A percentile compares a stretch with the other conserved stretches of the same genome.
Evolutionary conservation across 2,797 vertebrate genomes (phyloP).

Genomic region (Furcifer pardalis): DNA sequence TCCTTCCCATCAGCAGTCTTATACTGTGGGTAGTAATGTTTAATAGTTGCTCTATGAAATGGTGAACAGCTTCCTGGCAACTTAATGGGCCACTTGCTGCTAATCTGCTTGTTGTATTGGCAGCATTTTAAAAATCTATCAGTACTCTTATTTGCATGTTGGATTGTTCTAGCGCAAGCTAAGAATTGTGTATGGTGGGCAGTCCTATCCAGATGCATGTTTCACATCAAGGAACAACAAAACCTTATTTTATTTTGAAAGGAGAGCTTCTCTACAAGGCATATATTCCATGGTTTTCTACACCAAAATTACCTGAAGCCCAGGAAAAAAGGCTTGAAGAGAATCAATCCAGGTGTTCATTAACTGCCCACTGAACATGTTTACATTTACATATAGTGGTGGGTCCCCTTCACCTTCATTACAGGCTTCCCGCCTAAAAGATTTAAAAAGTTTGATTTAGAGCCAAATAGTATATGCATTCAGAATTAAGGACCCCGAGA

Average conservation of each 20-base stretch:
- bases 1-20: too few species aligned
- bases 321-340: conserved; percentile 98
- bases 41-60: background rate
- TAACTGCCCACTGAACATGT: conserved; percentile 97
- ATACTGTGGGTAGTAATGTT: background rate
- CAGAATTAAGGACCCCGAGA: background rate
- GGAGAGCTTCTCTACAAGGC: fast-evolving
- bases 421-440: conserved; percentile 88
- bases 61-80: background rate
- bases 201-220: background rate
- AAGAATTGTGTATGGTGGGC: background rate
- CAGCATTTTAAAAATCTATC: too few species aligned
- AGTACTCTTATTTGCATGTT: background rate
- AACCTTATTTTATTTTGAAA: background rate
- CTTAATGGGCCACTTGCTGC: background rate
- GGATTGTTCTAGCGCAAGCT: background rate
- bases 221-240: background rate
- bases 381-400: conserved; percentile 96
- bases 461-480: background rate
- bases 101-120: background rate
- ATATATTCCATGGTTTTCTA: background rate
- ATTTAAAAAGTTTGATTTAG: background rate
- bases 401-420: conserved; percentile 98
- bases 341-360: conserved; percentile 99
- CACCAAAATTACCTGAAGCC: conserved; percentile 84